These are phyloP conservation scores for Salticus scenicus DNA, from an alignment of 2,888 invertebrate genomes.

Conservation along the genomic window DNA sequence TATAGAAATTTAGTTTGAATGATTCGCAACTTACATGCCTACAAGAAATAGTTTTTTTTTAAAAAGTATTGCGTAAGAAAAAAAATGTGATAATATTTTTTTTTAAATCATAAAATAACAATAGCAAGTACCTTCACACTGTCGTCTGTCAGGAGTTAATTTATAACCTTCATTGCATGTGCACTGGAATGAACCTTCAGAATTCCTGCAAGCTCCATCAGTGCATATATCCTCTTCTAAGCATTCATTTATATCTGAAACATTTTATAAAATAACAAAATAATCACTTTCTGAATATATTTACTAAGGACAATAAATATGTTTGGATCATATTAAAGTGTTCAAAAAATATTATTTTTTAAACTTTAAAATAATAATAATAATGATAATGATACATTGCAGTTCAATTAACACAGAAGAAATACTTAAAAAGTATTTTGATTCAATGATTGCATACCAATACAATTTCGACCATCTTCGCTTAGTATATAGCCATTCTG, in stretches of 20 bases:
- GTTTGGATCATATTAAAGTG: not conserved
- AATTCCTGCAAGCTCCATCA: constrained; percentile 87
- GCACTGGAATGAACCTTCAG: constrained; percentile 87
- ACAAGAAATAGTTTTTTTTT: too few species aligned
- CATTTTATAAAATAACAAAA: constrained; percentile 5
- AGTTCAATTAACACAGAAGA: too few species aligned
- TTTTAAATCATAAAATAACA: too few species aligned
- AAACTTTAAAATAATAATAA: too few species aligned
- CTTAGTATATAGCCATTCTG: constrained; percentile 85
- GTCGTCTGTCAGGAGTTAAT: constrained; percentile 82
- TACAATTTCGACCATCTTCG: constrained; percentile 85
- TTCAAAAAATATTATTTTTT: too few species aligned
- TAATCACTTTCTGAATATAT: not conserved
- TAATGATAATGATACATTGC: too few species aligned
- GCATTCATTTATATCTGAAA: constrained; percentile 88
- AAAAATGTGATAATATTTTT: too few species aligned
- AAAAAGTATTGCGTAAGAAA: too few species aligned
- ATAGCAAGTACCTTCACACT: constrained; percentile 84
- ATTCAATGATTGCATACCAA: constrained; percentile 73
- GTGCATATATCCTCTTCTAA: constrained; percentile 82
- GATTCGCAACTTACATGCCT: too few species aligned
- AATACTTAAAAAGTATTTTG: too few species aligned
- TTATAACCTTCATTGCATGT: constrained; percentile 86
- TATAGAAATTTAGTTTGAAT: too few species aligned
- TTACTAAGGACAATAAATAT: not conserved